These are phyloP conservation scores for Limenitis camilla DNA, from an alignment of 2,888 invertebrate genomes.

Conservation along the genomic window DNA sequence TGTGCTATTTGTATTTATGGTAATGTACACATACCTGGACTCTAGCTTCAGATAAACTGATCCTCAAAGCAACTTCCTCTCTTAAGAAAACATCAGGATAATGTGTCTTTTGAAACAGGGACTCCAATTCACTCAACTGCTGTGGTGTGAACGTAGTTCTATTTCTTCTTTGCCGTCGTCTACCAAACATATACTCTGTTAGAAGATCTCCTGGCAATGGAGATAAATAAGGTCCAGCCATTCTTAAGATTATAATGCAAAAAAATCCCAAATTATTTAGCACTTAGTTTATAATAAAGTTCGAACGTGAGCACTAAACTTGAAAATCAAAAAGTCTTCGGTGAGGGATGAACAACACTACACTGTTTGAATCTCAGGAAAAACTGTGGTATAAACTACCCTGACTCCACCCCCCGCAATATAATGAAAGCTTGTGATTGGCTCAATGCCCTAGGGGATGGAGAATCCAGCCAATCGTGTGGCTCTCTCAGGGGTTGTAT, in stretches of 20 bases:
- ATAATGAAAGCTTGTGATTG: constrained; percentile 47
- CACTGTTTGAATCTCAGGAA: constrained; percentile 60
- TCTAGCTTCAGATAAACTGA: constrained; percentile 92
- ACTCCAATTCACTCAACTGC: constrained; percentile 92
- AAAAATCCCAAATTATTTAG: neutral
- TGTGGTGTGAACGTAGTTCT: constrained; percentile 95
- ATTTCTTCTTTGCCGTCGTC: constrained; percentile 90
- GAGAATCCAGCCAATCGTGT: constrained; percentile 52
- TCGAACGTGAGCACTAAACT: constrained; percentile 22
- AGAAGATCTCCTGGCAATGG: constrained; percentile 90
- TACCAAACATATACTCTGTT: constrained; percentile 94
- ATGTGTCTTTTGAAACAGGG: constrained; percentile 94
- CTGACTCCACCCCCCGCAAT: constrained; percentile 60
- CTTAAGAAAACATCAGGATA: constrained; percentile 93
- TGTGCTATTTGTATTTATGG: neutral
- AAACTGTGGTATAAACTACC: constrained; percentile 58
- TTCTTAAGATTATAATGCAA: constrained; percentile 35
- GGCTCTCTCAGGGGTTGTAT: constrained; percentile 43
- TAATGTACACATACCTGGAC: constrained; percentile 80
- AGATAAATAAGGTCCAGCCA: constrained; percentile 91
- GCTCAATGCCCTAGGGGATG: constrained; percentile 56
- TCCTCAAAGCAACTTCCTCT: constrained; percentile 93
- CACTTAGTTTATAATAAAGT: constrained; percentile 9
- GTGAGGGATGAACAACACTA: constrained; percentile 38
- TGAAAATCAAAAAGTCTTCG: constrained; percentile 25